phyloP scores from a whole-genome alignment of 2,113 vertebrate genomes.

The Corythaixoides concolor region DNA sequence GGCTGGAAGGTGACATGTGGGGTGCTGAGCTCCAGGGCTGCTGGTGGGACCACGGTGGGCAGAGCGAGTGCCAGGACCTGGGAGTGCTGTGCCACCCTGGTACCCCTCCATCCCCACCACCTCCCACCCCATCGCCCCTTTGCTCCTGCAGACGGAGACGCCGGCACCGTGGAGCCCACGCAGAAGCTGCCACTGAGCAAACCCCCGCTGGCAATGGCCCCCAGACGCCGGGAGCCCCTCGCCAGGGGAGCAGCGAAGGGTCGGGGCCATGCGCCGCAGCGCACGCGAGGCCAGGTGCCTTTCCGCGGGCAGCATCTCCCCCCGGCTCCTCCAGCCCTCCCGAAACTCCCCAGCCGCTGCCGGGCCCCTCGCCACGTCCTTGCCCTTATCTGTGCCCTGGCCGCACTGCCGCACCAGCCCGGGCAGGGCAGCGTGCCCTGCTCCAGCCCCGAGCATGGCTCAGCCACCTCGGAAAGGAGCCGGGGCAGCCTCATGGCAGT shows the following conservation, averaged over 20 bases:
- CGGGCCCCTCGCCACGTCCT: not conserved
- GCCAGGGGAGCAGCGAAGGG: not conserved
- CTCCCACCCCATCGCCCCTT: not conserved
- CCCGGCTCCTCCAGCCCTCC: fast-evolving
- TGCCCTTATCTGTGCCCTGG: not conserved
- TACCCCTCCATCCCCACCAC: not conserved
- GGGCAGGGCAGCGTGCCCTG: not conserved
- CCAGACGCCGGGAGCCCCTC: not conserved
- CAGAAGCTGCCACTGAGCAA: conserved; percentile 43
- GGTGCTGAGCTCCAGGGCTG: not conserved
- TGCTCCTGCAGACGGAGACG: not conserved
- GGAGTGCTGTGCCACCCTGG: not conserved
- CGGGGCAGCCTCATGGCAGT: not conserved
- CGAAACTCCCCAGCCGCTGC: fast-evolving
- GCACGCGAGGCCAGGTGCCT: conserved; percentile 9
- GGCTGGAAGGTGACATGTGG: not conserved
- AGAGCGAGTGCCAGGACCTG: not conserved
- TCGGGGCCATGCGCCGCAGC: fast-evolving
- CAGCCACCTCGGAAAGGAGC: not conserved
- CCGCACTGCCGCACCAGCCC: no score
- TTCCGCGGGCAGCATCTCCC: fast-evolving
- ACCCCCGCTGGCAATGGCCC: not conserved
- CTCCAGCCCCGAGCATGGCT: fast-evolving
- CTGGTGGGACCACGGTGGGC: not conserved
- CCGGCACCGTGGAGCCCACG: not conserved